Base-by-base conservation (phyloP, 2,113 vertebrate genomes). In the Erythrocercus mccallii region DNA sequence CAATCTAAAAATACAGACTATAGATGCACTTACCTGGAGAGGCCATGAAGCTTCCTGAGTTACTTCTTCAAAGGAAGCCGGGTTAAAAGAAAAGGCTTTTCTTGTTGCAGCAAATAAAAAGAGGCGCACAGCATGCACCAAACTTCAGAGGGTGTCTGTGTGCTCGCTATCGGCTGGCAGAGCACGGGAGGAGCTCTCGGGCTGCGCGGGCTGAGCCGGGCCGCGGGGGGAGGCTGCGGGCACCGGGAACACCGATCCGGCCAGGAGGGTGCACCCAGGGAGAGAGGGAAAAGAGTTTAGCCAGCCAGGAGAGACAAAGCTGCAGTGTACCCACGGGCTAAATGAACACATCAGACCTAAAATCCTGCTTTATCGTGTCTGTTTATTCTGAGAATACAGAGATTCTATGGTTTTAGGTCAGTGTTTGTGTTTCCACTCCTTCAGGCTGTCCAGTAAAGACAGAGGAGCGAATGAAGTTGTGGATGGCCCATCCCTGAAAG, bases 11-110 rank as follows among this genome's bases (percentile, higher is more conserved):
- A 96, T 92, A 92, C 42, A 92, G 94, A 53, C 85, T 95, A 68
- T 50, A 92, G 91, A 93, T 96, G 82, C 77, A 91, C 97, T 98
- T 98, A 98, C 98, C 98, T 98, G 97, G 97, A 94, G 97, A 98
- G 93, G 97, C 97, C 98, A 98, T 98, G 97, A 92, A 95, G 97
- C 94, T 96, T 94, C 97, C 97, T 57, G 96, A 97, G 93, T 90
- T 96, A 94, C 95, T 93, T 97, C 96, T 98, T 98, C 97, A 98
- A 98, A 98, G 97, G 87, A 85, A 97, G 93, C 92, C 94, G 93
- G 95, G 96, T 98, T 97, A 96, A 97, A 97, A 98, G 96, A 86
- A 96, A 95, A 96, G 81, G 80, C 90, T 97, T 97, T 96, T 97
- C 96, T 97, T 95, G 94, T 61, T 93, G 94, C 97, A 86, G 95